These are phyloP conservation scores for Grammatotria lemairii DNA, from an alignment of 2,113 vertebrate species.

Conservation along the genomic window DNA sequence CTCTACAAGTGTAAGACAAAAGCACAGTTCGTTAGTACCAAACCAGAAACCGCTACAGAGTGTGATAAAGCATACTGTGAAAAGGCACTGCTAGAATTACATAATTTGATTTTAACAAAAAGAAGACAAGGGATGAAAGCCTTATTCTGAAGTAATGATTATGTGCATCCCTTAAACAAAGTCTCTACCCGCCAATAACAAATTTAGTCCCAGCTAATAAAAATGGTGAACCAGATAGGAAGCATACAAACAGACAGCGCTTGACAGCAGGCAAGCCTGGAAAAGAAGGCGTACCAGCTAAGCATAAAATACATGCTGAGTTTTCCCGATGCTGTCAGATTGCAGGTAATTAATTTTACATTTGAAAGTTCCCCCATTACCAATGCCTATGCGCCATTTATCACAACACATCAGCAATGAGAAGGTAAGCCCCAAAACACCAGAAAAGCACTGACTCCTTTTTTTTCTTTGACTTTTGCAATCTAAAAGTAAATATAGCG, in stretches of 20 bases:
- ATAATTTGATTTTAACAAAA: neutral
- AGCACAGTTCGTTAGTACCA: neutral
- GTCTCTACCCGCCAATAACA: neutral
- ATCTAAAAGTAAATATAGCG: neutral
- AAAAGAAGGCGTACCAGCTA: constrained; percentile 30
- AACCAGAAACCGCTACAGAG: neutral
- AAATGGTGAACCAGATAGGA: neutral
- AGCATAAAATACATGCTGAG: constrained; percentile 66
- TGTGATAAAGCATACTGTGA: neutral
- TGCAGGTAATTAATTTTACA: constrained; percentile 64
- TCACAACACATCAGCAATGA: constrained; percentile 39
- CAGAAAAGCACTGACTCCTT: neutral
- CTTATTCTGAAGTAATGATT: neutral
- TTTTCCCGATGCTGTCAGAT: constrained; percentile 44
- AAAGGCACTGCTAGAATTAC: neutral
- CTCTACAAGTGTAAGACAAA: neutral
- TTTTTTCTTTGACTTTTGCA: neutral
- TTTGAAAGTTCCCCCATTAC: constrained; percentile 59
- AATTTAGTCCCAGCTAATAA: neutral
- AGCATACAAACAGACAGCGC: neutral
- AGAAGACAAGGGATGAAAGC: neutral
- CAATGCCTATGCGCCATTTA: constrained; percentile 38
- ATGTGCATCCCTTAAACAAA: neutral
- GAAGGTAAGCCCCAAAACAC: neutral
- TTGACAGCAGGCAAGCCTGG: constrained; percentile 23